phyloP scores from a whole-genome alignment of 2,888 invertebrate species.

The Dicyrtoma fusca region DNA sequence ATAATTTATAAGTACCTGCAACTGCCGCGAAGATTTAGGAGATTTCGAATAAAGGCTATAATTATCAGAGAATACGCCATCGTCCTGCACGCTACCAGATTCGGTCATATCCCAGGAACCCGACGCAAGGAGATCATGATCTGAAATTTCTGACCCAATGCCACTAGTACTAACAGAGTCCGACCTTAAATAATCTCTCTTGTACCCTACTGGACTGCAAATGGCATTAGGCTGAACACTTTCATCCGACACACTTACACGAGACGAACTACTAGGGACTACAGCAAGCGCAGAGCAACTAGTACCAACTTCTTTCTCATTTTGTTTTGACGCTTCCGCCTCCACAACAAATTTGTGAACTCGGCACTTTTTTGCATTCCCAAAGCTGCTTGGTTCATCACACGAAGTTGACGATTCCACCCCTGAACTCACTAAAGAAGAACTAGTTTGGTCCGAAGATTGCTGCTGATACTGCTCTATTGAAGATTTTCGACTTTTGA shows the following conservation, averaged over 20 bases:
- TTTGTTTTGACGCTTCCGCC: conserved; percentile 17
- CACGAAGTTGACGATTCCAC: background rate
- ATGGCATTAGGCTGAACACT: conserved; percentile 27
- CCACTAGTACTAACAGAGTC: conserved; percentile 58
- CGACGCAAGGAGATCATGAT: conserved; percentile 53
- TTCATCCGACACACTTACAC: conserved; percentile 31
- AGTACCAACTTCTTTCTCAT: conserved; percentile 15
- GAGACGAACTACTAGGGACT: conserved; percentile 2
- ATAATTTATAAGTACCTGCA: conserved; percentile 40
- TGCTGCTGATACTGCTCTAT: conserved; percentile 39
- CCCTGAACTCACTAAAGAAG: background rate
- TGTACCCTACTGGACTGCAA: conserved; percentile 39
- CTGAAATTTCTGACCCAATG: conserved; percentile 58
- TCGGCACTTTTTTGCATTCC: conserved; percentile 43
- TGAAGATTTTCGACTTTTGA: conserved; percentile 47
- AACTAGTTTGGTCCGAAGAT: conserved; percentile 5
- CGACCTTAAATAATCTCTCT: conserved; percentile 56
- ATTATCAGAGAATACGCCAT: conserved; percentile 49
- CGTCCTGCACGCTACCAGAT: conserved; percentile 41
- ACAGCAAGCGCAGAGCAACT: background rate
- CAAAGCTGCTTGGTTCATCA: conserved; percentile 29
- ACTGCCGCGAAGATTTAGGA: conserved; percentile 43
- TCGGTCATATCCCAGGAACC: conserved; percentile 48
- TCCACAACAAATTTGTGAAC: conserved; percentile 46
- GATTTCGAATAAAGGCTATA: conserved; percentile 42